Evolutionary conservation across 2,888 invertebrate genomes (phyloP), one percentile per base, ranked within the genome.

Genomic region (Scaptomyza polygonia): DNA sequence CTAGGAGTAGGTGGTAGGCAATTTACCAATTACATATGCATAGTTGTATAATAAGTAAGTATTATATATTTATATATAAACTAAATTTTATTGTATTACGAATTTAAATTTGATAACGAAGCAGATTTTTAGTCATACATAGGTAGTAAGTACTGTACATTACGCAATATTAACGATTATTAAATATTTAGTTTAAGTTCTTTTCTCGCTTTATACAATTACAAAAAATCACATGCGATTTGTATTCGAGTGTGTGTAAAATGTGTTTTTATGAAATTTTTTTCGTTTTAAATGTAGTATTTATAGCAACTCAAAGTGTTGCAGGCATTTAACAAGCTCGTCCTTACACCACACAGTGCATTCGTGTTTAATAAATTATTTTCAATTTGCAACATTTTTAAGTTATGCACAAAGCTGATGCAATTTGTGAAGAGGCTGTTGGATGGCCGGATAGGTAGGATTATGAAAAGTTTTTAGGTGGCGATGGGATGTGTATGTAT

Each of bases 211-310:
- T 66, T 82, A 61, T 76, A 64, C 79, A 76, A 76, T 79, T 39
- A 69, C 72, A 72, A 80, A 82, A 75, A 75, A 79, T 79, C 80
- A 74, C 80, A 85, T 72, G 69, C 70, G 77, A 86, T 80, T 77
- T 69, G 42, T 79, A 16, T 39, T 36, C 48, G 40, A 72, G 36
- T 62, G 42, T 59, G 43, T 49, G 48, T 45, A 14, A 40, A 52
- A 40, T 63, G 12, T 49, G 21, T 34, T 12, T 12, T 57, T 34
- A 49, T 49, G 48, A 21, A 49, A 49, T 25, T 34, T 11, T 39
- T 14, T 4, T 49, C 21, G 32, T 9, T 27, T n/a, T 55, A 32
- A 42, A 36, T 56, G 43, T 54, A 29, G 34, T 29, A 40, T 52
- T 52, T 47, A 47, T 48, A 30, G 54, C 63, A 65, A 58, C 54